These are phyloP conservation scores for Sphaeramia orbicularis DNA, from an alignment of 2,797 vertebrate species.

Conservation along the genomic window DNA sequence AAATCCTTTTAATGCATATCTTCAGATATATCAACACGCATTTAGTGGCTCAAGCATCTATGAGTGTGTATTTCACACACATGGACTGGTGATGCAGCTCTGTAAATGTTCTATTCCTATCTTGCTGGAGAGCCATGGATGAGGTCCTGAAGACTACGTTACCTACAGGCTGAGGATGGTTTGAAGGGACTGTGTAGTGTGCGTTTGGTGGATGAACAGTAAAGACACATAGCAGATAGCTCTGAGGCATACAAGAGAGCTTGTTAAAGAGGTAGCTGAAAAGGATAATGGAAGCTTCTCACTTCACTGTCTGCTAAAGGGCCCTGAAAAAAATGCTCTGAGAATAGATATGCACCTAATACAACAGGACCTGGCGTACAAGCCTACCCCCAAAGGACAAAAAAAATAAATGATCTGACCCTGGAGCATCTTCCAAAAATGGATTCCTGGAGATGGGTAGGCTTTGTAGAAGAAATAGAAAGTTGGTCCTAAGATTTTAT, in stretches of 20 bases:
- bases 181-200: slow-evolving; percentile 54
- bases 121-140: slow-evolving; percentile 23
- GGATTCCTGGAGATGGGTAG: slow-evolving; percentile 4
- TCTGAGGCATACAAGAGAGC: slow-evolving; percentile 77
- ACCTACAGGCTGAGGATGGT: slow-evolving; percentile 36
- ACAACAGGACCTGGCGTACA: slow-evolving; percentile 13
- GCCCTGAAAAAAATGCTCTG: slow-evolving; percentile 26
- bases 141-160: slow-evolving; percentile 25
- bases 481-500: slow-evolving; percentile 27
- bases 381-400: slow-evolving; percentile 9
- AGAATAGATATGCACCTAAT: slow-evolving; percentile 29
- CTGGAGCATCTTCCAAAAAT: slow-evolving; percentile 23
- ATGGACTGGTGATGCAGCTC: slow-evolving; percentile 21
- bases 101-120: slow-evolving; percentile 39
- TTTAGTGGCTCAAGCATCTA: slow-evolving; percentile 30
- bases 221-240: slow-evolving; percentile 61
- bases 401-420: slow-evolving; percentile 16
- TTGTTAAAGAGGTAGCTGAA: slow-evolving; percentile 72
- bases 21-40: slow-evolving; percentile 35
- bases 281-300: slow-evolving; percentile 67
- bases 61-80: slow-evolving; percentile 27
- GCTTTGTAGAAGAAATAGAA: slow-evolving; percentile 37
- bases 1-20: slow-evolving; percentile 44
- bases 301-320: slow-evolving; percentile 60
- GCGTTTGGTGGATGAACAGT: slow-evolving; percentile 55